phyloP scores from a whole-genome alignment of 2,888 invertebrate species.

The Zaprionus obscuricornis region DNA sequence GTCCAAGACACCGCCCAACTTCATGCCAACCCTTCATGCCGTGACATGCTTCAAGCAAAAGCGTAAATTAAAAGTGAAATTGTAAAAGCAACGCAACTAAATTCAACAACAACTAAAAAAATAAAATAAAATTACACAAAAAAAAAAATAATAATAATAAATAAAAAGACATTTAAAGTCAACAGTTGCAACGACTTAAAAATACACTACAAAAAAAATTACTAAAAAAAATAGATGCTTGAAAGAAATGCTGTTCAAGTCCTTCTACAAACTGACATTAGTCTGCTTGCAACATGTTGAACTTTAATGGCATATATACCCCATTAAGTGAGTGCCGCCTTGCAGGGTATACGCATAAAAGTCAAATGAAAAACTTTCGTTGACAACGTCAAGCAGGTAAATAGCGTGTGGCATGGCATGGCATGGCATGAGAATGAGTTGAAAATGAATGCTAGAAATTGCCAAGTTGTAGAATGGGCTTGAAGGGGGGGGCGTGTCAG shows the following conservation, averaged over 20 bases:
- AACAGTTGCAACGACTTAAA: neutral
- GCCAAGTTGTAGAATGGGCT: neutral
- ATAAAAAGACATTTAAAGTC: constrained; percentile 23
- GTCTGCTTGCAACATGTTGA: too few relatives aligned
- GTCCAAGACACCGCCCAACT: neutral
- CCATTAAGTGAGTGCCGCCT: neutral
- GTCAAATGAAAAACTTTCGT: constrained; percentile 32
- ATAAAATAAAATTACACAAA: constrained; percentile 39
- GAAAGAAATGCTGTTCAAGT: too few relatives aligned
- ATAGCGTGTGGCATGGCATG: constrained; percentile 4
- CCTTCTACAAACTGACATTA: too few relatives aligned
- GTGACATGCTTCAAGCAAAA: neutral
- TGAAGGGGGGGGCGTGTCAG: neutral
- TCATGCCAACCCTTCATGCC: constrained; percentile 1
- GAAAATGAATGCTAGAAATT: neutral
- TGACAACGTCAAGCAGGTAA: constrained; percentile 35
- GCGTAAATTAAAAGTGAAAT: constrained; percentile 47
- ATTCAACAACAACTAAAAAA: constrained; percentile 30
- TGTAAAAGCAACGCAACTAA: constrained; percentile 20
- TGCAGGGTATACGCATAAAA: neutral
- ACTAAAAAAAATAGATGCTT: neutral
- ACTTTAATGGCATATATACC: too few relatives aligned
- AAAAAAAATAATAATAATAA: constrained; percentile 35
- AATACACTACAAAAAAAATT: neutral
- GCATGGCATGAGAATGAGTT: neutral